A percentile compares a stretch with the other conserved stretches of the same genome.
These are phyloP conservation scores for Protobothrops mucrosquamatus DNA, from an alignment of 2,113 vertebrate genomes.

Conservation along the genomic window DNA sequence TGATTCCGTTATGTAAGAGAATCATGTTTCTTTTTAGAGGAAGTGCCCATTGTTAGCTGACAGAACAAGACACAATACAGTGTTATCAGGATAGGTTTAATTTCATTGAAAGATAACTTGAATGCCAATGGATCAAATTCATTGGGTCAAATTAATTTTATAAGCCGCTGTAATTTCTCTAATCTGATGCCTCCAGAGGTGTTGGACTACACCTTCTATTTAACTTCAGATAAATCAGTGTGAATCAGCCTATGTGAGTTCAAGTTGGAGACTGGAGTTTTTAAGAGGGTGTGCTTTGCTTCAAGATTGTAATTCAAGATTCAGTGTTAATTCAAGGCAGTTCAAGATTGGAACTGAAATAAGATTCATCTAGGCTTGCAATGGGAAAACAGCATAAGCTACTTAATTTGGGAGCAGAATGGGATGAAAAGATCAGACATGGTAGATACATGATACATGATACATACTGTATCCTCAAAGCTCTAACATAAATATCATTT, in stretches of 20 bases:
- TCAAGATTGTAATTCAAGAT: not conserved
- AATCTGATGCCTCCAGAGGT: not conserved
- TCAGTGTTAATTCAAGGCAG: not conserved
- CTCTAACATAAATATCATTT: not conserved
- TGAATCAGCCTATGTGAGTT: not conserved
- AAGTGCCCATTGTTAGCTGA: accelerated
- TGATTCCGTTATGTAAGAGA: not conserved
- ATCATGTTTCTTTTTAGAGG: not conserved
- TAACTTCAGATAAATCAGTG: not conserved
- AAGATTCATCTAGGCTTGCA: not conserved
- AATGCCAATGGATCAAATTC: not conserved
- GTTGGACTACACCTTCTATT: not conserved
- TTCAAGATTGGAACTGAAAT: not conserved
- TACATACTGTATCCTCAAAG: not conserved
- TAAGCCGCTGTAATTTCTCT: not conserved
- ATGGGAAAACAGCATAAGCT: not conserved
- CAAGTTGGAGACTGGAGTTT: not conserved
- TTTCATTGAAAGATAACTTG: not conserved
- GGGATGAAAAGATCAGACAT: not conserved
- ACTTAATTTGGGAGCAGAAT: not conserved
- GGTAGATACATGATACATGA: too few relatives aligned
- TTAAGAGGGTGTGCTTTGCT: not conserved
- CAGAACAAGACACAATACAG: not conserved
- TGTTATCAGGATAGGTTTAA: not conserved
- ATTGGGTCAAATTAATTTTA: not conserved